Base-by-base conservation (phyloP, 1,140 invertebrate species). In the Nasonia longicornis region DNA sequence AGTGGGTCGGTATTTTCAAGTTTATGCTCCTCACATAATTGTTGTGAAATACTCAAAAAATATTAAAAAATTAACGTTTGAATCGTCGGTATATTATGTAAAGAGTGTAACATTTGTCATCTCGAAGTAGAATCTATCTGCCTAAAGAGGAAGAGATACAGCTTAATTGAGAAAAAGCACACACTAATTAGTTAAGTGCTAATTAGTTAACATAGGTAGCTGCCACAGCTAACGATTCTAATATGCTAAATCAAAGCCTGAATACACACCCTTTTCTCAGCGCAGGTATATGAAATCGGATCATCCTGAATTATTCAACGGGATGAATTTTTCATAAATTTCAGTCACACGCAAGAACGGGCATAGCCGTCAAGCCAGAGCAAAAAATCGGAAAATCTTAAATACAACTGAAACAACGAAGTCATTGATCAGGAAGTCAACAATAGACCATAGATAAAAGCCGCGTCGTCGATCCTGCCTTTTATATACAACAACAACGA, bases 281-380 rank as follows among this genome's bases (percentile, higher is more conserved):
- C 35, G 4, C 3, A 35, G 3, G 31, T 35, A 35, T 35, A 29
- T 7, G 31, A n/a, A 42, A 71, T 20, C 69, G 4, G 2, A 38
- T 20, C 16, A 42, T 38, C 16, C 35, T 71, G 35, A 31, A 71
- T 71, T 16, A 71, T 71, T 71, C 69, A 71, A 38, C 31, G 16
- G 7, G 20, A 38, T 71, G 69, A 70, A 78, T 20, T n/a, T 63
- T 69, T 77, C 35, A 12, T 77, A 67, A 29, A 66, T 38, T 22
- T 26, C 22, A 76, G n/a, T 66, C 38, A 64, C 16, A 58, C 52
- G 52, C 52, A 20, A n/a, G 52, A 26, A 58, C 2, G 2, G 45
- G 14, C n/a, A 58, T n/a, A 58, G 0, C 12, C 14, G 14, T 16
- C 38, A n/a, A 26, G 26, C 26, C 3, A 20, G 0, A 58, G 16